Evolutionary conservation across 2,797 vertebrate species (phyloP).

Genomic region (Miichthys miiuy): DNA sequence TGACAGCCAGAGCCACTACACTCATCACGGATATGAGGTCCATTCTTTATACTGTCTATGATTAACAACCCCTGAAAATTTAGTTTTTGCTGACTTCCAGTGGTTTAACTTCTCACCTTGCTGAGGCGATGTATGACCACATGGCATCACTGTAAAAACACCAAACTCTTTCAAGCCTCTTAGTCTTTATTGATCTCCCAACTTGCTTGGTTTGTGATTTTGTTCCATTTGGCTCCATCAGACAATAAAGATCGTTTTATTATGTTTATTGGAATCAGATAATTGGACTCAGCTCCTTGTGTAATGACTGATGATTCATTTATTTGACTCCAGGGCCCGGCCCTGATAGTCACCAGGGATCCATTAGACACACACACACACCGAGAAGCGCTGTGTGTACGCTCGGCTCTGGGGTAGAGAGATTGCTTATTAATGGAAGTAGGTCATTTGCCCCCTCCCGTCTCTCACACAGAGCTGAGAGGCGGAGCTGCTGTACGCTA

Average conservation of each 20-base stretch:
- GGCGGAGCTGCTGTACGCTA: conserved; percentile 72
- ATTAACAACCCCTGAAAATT: neutral
- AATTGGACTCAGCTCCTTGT: conserved; percentile 70
- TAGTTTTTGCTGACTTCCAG: neutral
- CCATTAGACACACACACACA: conserved; percentile 73
- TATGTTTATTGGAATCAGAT: conserved; percentile 71
- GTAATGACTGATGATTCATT: conserved; percentile 74
- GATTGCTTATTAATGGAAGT: conserved; percentile 88
- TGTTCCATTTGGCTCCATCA: conserved; percentile 58
- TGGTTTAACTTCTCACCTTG: neutral
- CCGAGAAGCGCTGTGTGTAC: conserved; percentile 51
- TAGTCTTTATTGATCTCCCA: neutral
- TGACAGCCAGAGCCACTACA: no score
- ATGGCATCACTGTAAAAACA: neutral
- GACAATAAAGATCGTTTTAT: conserved; percentile 64
- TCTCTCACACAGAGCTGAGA: conserved; percentile 72
- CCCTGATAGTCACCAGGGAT: conserved; percentile 72
- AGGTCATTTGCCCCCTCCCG: conserved; percentile 82
- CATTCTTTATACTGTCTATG: no score
- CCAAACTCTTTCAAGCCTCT: neutral
- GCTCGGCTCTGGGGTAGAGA: conserved; percentile 75
- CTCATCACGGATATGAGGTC: no score
- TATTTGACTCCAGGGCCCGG: conserved; percentile 71
- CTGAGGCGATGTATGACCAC: neutral
- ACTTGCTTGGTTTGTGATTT: conserved; percentile 62